Percentiles rank a stretch among this genome's conserved stretches.
Conservation (phyloP, 2,888 invertebrate species). For the Lepetodrilus schrolli region DNA sequence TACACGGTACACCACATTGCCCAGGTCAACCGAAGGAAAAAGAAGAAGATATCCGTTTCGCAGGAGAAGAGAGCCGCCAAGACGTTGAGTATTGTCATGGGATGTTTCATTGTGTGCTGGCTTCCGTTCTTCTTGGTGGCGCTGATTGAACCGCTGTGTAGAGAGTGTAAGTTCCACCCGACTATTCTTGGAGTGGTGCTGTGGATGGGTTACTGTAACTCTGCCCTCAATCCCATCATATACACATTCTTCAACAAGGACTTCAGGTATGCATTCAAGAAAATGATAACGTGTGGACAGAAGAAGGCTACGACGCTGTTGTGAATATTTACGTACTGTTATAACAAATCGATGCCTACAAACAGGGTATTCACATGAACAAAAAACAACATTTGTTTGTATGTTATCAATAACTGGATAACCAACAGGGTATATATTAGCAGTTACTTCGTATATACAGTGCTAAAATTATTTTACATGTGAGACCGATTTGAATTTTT, state of each 20-base stretch:
- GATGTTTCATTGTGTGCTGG: constrained; percentile 95
- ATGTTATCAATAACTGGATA: too few relatives aligned
- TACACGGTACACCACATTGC: constrained; percentile 16
- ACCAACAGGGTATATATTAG: too few relatives aligned
- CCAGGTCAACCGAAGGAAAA: constrained; percentile 9
- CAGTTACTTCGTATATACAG: not conserved
- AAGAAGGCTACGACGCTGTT: not conserved
- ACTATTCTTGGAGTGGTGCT: constrained; percentile 91
- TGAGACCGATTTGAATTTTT: too few relatives aligned
- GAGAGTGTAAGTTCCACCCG: constrained; percentile 85
- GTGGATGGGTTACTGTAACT: constrained; percentile 98
- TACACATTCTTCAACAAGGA: constrained; percentile 96
- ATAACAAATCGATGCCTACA: too few relatives aligned
- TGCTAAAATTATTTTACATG: too few relatives aligned
- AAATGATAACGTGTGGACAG: constrained; percentile 78
- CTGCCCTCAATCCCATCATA: constrained; percentile 95
- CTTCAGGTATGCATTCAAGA: constrained; percentile 96
- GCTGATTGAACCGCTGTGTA: constrained; percentile 87
- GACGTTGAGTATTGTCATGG: constrained; percentile 96
- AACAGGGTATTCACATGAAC: too few relatives aligned
- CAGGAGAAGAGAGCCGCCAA: constrained; percentile 82
- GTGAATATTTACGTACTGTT: not conserved
- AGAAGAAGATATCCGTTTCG: constrained; percentile 53
- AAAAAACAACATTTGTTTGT: too few relatives aligned
- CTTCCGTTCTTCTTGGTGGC: constrained; percentile 94